phyloP scores from a whole-genome alignment of 2,797 vertebrate genomes.

The Cottoperca gobio region DNA sequence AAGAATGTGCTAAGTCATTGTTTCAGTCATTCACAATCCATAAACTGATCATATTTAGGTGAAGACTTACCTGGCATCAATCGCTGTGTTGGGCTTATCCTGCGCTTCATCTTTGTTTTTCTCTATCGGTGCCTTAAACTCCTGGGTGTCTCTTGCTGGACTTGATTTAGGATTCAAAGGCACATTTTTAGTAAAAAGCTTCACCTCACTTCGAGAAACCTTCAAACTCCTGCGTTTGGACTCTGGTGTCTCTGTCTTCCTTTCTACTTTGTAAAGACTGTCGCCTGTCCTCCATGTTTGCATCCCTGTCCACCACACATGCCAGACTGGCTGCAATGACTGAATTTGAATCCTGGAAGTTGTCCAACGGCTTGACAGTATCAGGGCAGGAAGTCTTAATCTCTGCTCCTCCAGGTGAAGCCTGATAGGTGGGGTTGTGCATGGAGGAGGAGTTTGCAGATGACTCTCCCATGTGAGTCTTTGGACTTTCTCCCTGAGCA shows the following conservation, averaged over 20 bases:
- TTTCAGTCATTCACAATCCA: slow-evolving; percentile 12
- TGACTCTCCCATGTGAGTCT: slow-evolving; percentile 38
- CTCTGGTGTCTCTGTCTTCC: slow-evolving; percentile 81
- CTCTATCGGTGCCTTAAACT: slow-evolving; percentile 9
- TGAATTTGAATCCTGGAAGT: slow-evolving; percentile 37
- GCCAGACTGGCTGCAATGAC: slow-evolving; percentile 10
- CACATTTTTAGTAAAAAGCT: slow-evolving; percentile 79
- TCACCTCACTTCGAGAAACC: slow-evolving; percentile 79
- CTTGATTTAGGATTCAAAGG: slow-evolving; percentile 51
- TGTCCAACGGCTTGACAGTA: slow-evolving; percentile 34
- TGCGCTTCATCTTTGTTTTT: slow-evolving; percentile 37
- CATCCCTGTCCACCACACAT: slow-evolving; percentile 13
- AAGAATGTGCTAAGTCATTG: slow-evolving; percentile 8
- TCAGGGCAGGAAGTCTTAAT: slow-evolving; percentile 37
- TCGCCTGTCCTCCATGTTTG: slow-evolving; percentile 71
- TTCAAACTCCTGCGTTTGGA: slow-evolving; percentile 84
- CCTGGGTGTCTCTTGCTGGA: slow-evolving; percentile 6
- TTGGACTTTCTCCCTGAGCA: slow-evolving; percentile 57
- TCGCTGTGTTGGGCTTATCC: slow-evolving; percentile 38
- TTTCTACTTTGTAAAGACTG: slow-evolving; percentile 68
- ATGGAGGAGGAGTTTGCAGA: slow-evolving; percentile 59
- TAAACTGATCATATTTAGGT: not conserved
- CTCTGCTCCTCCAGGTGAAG: slow-evolving; percentile 66
- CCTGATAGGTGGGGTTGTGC: slow-evolving; percentile 42
- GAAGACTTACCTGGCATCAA: slow-evolving; percentile 60